Base-by-base conservation (phyloP, 1,140 invertebrate species). In the Drosophila lacteicornis region DNA sequence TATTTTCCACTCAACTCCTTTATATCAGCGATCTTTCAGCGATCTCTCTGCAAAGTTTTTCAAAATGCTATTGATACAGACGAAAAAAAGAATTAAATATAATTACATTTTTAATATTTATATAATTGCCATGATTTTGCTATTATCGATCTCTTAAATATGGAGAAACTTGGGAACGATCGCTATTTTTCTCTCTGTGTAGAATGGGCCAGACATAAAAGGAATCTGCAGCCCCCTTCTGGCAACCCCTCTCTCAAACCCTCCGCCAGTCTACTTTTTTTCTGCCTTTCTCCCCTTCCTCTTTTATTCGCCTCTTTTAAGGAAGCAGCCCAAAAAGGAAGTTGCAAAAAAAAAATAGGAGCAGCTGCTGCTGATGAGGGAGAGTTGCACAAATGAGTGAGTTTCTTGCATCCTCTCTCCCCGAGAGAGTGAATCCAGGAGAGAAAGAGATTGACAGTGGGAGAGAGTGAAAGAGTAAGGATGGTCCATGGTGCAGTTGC, bases 271-370 rank as follows among this genome's bases (percentile, higher is more conserved):
- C 36, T 42, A 43, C 47, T 33, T 57, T 42, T 55, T 15, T 25
- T 15, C 36, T 19, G n/a, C 19, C 40, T 12, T 27, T 22, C 22
- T 11, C 17, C 27, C 46, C 13, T 17, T 13, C 38, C 36, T 38
- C 19, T n/a, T 66, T 42, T 33, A 19, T 58, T 38, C 38, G 25
- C 46, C 22, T 17, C 50, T 57, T 59, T 60, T 43, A 60, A 57
- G 74, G 74, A 80, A 67, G 73, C 83, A 67, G 57, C 45, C 49
- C 38, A 67, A 87, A 87, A 84, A 80, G 84, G 80, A 80, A 88
- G 61, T 68, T 63, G 58, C 78, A 49, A 38, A 38, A 55, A 63
- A 63, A 73, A 85, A 74, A 69, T 60, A 83, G 80, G 71, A 84
- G 63, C 67, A 76, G 49, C 45, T 45, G 61, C 59, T 65, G 62